Percentiles rank a stretch among this genome's conserved stretches.
Conservation (phyloP, 23 tunicate genomes). For the Aplidium turbinatum region DNA sequence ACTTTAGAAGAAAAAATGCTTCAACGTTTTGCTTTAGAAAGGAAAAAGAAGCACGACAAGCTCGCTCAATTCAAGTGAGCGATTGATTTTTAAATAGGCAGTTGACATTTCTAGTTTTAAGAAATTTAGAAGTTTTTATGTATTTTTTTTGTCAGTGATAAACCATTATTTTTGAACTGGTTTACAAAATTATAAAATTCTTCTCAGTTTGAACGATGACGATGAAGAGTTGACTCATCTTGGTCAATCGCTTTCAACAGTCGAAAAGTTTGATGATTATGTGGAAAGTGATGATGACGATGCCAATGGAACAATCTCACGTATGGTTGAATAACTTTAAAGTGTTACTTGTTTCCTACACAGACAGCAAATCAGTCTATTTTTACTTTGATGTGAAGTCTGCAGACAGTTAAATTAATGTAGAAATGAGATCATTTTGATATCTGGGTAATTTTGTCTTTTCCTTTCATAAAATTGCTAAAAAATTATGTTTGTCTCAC, state of each 20-base stretch:
- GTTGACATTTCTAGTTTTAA: neutral
- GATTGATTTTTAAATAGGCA: no score
- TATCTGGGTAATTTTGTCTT: no score
- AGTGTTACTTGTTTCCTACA: no score
- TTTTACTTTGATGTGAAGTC: no score
- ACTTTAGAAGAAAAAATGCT: slow-evolving; percentile 85
- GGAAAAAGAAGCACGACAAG: slow-evolving; percentile 77
- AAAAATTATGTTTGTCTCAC: no score
- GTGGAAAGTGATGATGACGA: slow-evolving; percentile 52
- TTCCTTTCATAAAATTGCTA: no score
- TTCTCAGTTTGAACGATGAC: slow-evolving; percentile 70
- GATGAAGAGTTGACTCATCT: slow-evolving; percentile 88
- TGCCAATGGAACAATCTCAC: slow-evolving; percentile 47
- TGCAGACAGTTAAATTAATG: no score
- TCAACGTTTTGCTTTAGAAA: slow-evolving; percentile 76
- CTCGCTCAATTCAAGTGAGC: slow-evolving; percentile 77
- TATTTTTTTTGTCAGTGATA: no score
- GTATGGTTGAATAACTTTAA: no score
- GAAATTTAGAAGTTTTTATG: neutral
- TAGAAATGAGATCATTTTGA: no score
- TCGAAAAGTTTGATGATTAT: slow-evolving; percentile 49
- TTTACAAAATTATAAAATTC: neutral
- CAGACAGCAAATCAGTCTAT: no score
- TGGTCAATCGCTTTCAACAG: slow-evolving; percentile 71
- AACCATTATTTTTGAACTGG: neutral